Base-by-base conservation (phyloP, 1,140 invertebrate genomes). In the Scaptodrosophila lebanonensis region DNA sequence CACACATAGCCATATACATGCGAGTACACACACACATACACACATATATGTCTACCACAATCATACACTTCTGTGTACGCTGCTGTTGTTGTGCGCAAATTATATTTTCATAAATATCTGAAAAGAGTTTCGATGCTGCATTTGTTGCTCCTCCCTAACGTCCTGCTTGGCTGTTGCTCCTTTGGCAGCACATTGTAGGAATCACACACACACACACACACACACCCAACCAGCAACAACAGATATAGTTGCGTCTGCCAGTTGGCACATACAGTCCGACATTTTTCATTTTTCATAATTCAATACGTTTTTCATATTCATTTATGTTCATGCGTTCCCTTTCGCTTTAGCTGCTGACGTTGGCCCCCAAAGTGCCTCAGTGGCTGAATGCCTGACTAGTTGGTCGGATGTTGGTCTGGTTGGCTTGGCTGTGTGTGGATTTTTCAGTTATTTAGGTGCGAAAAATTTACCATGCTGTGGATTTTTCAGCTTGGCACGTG, bases 101-200 rank as follows among this genome's bases (percentile, higher is more conserved):
- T 73, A 79, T 73, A 79, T 79, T 79, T 79, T 82, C 73, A 82
- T 79, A 79, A 79, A 79, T 79, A 82, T 79, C 82, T 79, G 59
- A 68, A 69, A 64, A 35, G 18, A 27, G 35, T 63, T 60, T 58
- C 53, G 50, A 58, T 63, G 49, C 39, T 58, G 45, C 2, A 44
- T 39, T 30, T 43, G 16, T 40, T 30, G 43, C 35, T 40, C 17
- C 36, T 17, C 48, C 11, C 8, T 25, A 42, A 13, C 17, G 40
- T 11, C 39, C 47, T 59, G 22, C n/a, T n/a, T 42, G 42, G 50
- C 52, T 42, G 44, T 57, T 79, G 73, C 56, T 75, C 65, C 75
- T 65, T 79, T 79, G 36, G 22, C 60, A 82, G 75, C 68, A 54
- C 61, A 57, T 61, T 66, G 53, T 61, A 56, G 38, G 48, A 62